Percentiles rank a stretch among this genome's conserved stretches.
Conservation (phyloP, 1,140 invertebrate genomes). For the Panagrolaimus sp. region DNA sequence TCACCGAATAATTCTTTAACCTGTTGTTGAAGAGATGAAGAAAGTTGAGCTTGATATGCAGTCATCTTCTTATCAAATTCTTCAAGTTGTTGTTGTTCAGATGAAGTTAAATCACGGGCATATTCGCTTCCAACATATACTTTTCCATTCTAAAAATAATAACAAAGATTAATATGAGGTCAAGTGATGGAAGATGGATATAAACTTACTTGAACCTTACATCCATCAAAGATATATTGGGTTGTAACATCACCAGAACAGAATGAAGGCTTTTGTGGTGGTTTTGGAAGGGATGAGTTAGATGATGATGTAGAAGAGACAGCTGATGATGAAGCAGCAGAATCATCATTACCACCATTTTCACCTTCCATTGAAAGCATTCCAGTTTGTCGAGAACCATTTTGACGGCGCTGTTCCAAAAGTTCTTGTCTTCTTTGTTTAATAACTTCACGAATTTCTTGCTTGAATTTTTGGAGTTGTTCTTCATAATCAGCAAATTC, state of each 20-base stretch:
- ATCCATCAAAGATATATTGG: slow-evolving; percentile 45
- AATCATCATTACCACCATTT: no score
- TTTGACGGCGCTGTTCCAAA: background rate
- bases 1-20: slow-evolving; percentile 30
- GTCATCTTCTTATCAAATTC: slow-evolving; percentile 37
- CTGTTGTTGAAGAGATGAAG: slow-evolving; percentile 30
- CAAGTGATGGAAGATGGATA: no score
- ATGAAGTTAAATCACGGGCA: slow-evolving; percentile 35
- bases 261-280: slow-evolving; percentile 38
- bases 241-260: slow-evolving; percentile 36
- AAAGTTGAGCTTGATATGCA: slow-evolving; percentile 34
- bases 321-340: background rate
- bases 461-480: slow-evolving; percentile 34
- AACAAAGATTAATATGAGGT: no score
- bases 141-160: slow-evolving; percentile 28
- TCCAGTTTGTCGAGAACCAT: background rate
- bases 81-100: slow-evolving; percentile 29
- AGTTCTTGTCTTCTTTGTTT: slow-evolving; percentile 15
- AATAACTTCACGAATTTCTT: slow-evolving; percentile 22
- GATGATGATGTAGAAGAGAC: background rate
- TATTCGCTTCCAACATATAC: slow-evolving; percentile 38
- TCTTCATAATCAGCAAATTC: slow-evolving; percentile 34
- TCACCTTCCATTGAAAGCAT: no score
- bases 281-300: slow-evolving; percentile 25
- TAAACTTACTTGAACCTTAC: slow-evolving; percentile 29